Conservation (phyloP, 1,140 invertebrate species). For the Bombus waltoni region DNA sequence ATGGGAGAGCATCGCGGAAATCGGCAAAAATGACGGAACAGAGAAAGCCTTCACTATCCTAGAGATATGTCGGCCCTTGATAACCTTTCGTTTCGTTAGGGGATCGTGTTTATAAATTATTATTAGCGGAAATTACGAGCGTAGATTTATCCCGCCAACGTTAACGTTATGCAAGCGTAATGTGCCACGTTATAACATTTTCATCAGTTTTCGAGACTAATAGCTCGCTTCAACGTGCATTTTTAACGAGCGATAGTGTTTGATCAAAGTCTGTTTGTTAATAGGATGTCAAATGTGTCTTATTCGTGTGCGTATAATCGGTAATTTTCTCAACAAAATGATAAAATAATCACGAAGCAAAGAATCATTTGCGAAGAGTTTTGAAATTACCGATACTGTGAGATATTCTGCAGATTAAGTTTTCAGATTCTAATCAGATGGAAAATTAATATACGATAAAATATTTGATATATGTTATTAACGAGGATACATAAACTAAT, state of each 20-base stretch:
- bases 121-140: constrained; percentile 62
- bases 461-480: no score
- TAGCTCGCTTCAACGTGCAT: background rate
- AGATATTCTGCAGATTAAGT: no score
- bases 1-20: constrained; percentile 56
- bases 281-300: background rate
- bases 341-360: background rate
- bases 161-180: constrained; percentile 54
- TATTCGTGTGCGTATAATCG: background rate
- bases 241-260: constrained; percentile 15
- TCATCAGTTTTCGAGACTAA: constrained; percentile 41
- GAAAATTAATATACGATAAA: no score
- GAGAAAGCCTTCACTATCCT: constrained; percentile 11
- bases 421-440: no score
- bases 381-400: background rate
- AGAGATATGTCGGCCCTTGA: constrained; percentile 40
- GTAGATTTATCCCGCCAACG: constrained; percentile 27
- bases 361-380: background rate
- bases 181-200: constrained; percentile 50
- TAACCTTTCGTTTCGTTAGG: constrained; percentile 53
- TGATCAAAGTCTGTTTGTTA: background rate
- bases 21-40: constrained; percentile 55
- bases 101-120: constrained; percentile 62
- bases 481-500: no score
- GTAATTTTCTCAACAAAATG: background rate